Evolutionary conservation across 2,113 vertebrate species (phyloP).

Genomic region (Orientallactaga bullata): DNA sequence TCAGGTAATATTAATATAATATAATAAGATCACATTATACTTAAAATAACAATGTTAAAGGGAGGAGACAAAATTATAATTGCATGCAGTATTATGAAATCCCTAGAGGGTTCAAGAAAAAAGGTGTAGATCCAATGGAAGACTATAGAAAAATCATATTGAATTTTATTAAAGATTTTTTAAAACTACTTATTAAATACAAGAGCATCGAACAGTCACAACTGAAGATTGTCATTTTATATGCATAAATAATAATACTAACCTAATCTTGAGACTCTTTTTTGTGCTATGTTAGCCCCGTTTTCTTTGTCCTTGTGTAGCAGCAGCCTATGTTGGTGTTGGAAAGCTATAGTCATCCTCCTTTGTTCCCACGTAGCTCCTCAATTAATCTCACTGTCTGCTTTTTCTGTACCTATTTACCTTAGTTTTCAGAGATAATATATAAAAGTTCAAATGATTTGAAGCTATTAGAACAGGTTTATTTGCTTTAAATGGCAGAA

Average conservation of each 20-base stretch:
- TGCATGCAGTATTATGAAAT: not conserved
- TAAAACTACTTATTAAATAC: not conserved
- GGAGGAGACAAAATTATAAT: not conserved
- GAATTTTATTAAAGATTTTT: not conserved
- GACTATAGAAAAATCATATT: not conserved
- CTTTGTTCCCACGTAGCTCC: not conserved
- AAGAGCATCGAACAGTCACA: not conserved
- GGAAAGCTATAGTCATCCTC: not conserved
- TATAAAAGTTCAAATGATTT: conserved; percentile 53
- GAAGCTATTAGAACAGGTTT: conserved; percentile 41
- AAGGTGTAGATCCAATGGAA: not conserved
- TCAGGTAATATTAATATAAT: too few species aligned
- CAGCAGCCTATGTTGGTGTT: not conserved
- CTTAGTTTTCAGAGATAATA: conserved; percentile 19
- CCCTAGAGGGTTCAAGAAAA: not conserved
- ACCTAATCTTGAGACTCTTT: not conserved
- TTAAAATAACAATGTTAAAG: not conserved
- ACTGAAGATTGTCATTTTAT: conserved; percentile 17
- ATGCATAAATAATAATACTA: not conserved
- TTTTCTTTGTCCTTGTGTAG: not conserved
- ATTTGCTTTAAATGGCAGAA: conserved; percentile 43
- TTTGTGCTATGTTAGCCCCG: not conserved
- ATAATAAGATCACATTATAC: not conserved
- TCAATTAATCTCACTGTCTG: not conserved
- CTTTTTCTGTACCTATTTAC: not conserved